Percentiles rank a stretch among this genome's conserved stretches.
phyloP scores from a whole-genome alignment of 30 jellyfish, hydroid and myxozoan species.

The Phacellophora camtschatica region DNA sequence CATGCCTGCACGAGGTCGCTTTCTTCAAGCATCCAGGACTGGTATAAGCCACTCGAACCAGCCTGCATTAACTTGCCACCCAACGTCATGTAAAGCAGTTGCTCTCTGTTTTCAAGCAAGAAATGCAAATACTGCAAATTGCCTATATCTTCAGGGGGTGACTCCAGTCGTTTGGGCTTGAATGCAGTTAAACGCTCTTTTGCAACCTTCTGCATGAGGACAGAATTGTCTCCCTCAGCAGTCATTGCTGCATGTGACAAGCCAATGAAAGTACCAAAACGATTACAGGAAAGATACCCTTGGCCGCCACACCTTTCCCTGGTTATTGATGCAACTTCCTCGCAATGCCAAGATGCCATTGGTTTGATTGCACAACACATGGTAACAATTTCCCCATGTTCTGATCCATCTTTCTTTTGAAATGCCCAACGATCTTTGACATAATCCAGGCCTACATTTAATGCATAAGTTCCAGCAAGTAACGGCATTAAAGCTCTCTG shows the following conservation, averaged over 20 bases:
- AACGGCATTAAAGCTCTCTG: conserved; percentile 87
- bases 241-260: conserved; percentile 94
- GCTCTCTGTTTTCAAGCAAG: conserved; percentile 82
- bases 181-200: conserved; percentile 79
- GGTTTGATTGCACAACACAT: conserved; percentile 96
- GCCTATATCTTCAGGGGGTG: conserved; percentile 60
- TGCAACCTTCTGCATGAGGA: conserved; percentile 92
- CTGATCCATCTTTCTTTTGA: conserved; percentile 84
- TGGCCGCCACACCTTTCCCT: conserved; percentile 96
- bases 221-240: conserved; percentile 93
- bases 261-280: conserved; percentile 76
- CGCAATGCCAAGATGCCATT: conserved; percentile 92
- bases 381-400: conserved; percentile 81
- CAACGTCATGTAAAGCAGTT: conserved; percentile 55
- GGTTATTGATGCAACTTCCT: conserved; percentile 80
- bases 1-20: conserved; percentile 85
- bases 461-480: conserved; percentile 80
- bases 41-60: conserved; percentile 68
- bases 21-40: conserved; percentile 88
- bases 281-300: conserved; percentile 86
- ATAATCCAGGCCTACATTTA: conserved; percentile 77
- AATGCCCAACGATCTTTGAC: conserved; percentile 91
- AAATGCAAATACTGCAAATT: conserved; percentile 67
- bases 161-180: conserved; percentile 48
- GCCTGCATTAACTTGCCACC: conserved; percentile 75